A percentile compares a stretch with the other conserved stretches of the same genome.
Conservation (phyloP, 2,888 invertebrate species). For the Yponomeuta evonymella region DNA sequence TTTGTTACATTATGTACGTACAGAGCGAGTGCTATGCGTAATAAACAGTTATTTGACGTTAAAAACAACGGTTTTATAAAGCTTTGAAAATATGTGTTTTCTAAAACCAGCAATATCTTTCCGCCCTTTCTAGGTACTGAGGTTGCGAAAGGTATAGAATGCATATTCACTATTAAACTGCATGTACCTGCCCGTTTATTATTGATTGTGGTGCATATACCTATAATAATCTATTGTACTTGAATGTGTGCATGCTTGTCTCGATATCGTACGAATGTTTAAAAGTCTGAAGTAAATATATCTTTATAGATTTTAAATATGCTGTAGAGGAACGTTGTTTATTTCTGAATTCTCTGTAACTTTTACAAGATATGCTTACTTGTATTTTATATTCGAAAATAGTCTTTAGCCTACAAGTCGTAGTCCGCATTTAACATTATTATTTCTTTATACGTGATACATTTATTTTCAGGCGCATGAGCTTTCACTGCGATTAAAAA, state of each 20-base stretch:
- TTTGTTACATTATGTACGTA: too few relatives aligned
- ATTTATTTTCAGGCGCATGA: slow-evolving; percentile 15
- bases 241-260: background rate
- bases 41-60: too few relatives aligned
- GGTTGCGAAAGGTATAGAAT: slow-evolving; percentile 2
- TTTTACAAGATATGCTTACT: too few relatives aligned
- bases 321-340: too few relatives aligned
- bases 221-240: background rate
- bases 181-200: slow-evolving; percentile 4
- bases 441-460: background rate
- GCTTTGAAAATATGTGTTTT: background rate
- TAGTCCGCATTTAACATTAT: background rate
- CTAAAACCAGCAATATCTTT: background rate
- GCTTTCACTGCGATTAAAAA: slow-evolving; percentile 7
- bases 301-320: too few relatives aligned
- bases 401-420: too few relatives aligned
- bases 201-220: background rate
- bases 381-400: too few relatives aligned
- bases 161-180: background rate
- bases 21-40: too few relatives aligned
- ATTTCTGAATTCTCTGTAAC: too few relatives aligned
- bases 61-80: too few relatives aligned
- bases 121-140: slow-evolving; percentile 4
- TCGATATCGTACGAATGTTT: background rate
- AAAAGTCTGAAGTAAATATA: background rate